Evolutionary conservation across 92 coral and sea anemone species (phyloP), one percentile per base, ranked within the genome.

Genomic region (Palythoa heliodiscus): DNA sequence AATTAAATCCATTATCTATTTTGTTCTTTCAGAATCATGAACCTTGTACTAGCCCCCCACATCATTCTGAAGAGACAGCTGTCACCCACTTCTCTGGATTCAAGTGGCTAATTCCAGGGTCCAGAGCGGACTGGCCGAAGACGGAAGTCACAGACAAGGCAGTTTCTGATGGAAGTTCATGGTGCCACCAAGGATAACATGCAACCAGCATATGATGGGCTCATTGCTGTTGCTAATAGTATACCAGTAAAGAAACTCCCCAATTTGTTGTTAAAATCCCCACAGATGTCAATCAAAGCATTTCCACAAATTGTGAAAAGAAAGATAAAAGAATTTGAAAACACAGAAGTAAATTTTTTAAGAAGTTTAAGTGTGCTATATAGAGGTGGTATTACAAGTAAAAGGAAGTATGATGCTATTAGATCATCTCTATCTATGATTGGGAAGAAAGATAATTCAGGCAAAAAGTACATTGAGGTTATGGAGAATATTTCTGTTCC

Each of bases 321-420:
- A 52, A 73, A 86, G 23, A 72, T 89, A 15, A 79, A 84, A 50
- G 71, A 50, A 25, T 86, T 86, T 86, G 92, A 89, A 54, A 88
- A 77, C 6, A 64, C 84, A 68, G 70, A 89, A 35, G 82, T 73
- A 68, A 89, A 82, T 75, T 89, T 81, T 86, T 60, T 90, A 22
- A 87, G 88, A 76, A 83, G 88, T 80, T 85, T 87, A 48, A 87
- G 77, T 73, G 83, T 84, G 52, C 89, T 79, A 24, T 91, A 91
- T 66, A 80, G 73, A 83, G 87, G 90, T 70, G 91, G 86, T 20
- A 87, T 75, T 82, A 82, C 81, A 87, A 87, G 90, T 52, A 87
- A 87, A 73, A 80, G 54, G 25, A 90, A 90, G 78, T 87, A 87
- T 58, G 60, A 16, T 82, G 60, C 75, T 24, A 76, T 76, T 20